Evolutionary conservation across 2,113 vertebrate species (phyloP).

Genomic region (human): DNA sequence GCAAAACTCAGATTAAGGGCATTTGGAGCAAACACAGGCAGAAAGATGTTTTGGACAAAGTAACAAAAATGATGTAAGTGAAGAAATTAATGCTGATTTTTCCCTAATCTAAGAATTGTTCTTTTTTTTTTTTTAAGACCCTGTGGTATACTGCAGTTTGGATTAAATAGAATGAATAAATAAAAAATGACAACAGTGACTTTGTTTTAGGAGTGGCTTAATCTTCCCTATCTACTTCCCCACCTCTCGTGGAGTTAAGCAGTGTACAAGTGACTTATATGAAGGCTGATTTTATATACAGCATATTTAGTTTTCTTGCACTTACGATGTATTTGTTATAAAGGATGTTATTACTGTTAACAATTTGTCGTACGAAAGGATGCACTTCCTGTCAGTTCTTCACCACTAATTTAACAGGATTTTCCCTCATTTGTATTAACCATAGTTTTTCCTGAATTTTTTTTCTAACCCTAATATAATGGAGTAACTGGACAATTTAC

Average conservation of each 20-base stretch:
- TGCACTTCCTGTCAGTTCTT: not conserved
- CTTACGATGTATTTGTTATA: not conserved
- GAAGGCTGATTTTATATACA: not conserved
- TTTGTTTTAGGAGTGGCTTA: not conserved
- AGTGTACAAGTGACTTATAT: not conserved
- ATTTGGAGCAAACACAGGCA: not conserved
- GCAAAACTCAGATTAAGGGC: not conserved
- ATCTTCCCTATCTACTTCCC: no score
- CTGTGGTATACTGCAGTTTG: not conserved
- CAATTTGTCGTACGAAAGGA: not conserved
- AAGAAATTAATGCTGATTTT: not conserved
- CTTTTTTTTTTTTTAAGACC: slow-evolving; percentile 10
- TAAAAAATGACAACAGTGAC: not conserved
- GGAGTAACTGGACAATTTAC: not conserved
- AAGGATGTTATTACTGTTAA: not conserved
- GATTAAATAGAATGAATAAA: not conserved
- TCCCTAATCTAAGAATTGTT: not conserved
- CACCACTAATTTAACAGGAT: not conserved
- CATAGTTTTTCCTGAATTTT: not conserved
- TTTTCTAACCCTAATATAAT: not conserved
- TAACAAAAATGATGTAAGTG: not conserved
- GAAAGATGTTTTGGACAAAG: not conserved
- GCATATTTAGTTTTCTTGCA: not conserved
- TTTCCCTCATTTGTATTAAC: not conserved
- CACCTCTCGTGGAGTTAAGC: not conserved